phyloP scores from a whole-genome alignment of 2,797 vertebrate species.

The Naso thynnoides region DNA sequence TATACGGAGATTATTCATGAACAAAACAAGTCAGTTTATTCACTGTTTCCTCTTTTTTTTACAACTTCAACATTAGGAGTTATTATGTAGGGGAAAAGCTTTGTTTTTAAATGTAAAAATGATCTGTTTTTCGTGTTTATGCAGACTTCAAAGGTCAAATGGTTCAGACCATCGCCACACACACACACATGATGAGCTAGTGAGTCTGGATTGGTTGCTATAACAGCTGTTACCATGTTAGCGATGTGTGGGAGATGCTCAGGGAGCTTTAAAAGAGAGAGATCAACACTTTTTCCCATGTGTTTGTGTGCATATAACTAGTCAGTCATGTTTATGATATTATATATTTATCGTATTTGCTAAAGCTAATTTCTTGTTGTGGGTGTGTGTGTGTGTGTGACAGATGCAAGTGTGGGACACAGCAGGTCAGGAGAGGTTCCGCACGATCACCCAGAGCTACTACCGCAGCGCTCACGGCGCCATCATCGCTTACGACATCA shows the following conservation, averaged over 20 bases:
- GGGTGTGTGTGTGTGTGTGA: constrained; percentile 30
- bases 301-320: constrained; percentile 16
- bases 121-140: background rate
- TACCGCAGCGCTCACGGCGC: constrained; percentile 95
- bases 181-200: constrained; percentile 21
- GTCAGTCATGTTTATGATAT: background rate
- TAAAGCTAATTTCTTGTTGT: background rate
- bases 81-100: no score
- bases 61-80: background rate
- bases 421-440: constrained; percentile 94
- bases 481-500: constrained; percentile 95
- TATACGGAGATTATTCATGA: background rate
- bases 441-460: constrained; percentile 96
- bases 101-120: no score
- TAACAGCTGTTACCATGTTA: constrained; percentile 56
- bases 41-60: background rate
- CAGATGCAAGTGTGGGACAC: constrained; percentile 98
- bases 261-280: constrained; percentile 47
- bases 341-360: background rate
- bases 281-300: background rate
- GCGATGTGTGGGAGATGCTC: constrained; percentile 34
- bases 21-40: background rate
- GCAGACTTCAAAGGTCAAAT: background rate
- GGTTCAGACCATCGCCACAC: background rate
- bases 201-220: constrained; percentile 41